phyloP scores from a whole-genome alignment of 2,797 vertebrate species.

The Buphagus erythrorhynchus region DNA sequence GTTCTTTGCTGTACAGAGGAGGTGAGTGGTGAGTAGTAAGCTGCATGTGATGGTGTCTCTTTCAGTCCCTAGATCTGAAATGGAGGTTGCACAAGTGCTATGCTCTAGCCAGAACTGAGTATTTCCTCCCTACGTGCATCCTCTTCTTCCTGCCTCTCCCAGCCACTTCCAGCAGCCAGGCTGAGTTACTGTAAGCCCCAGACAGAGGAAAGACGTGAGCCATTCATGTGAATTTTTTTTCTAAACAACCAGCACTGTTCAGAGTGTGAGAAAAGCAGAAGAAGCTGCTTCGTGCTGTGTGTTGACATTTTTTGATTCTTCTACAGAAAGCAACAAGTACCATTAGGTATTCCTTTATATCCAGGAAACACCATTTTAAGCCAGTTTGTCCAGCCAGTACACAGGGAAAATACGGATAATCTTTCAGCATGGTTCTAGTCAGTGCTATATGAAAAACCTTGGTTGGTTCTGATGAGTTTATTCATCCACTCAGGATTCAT shows the following conservation, averaged over 20 bases:
- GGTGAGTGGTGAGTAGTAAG: background rate
- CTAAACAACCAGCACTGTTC: background rate
- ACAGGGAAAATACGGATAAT: background rate
- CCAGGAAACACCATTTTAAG: conserved; percentile 36
- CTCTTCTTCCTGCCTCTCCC: conserved; percentile 27
- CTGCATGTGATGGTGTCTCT: background rate
- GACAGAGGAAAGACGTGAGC: background rate
- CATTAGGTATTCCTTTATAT: background rate
- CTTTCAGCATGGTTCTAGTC: background rate
- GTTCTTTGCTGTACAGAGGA: background rate
- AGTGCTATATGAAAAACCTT: background rate
- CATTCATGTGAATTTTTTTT: background rate
- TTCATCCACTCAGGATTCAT: background rate
- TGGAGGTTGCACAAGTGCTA: background rate
- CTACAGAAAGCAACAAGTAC: background rate
- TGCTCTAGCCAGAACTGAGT: background rate
- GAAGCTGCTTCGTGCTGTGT: background rate
- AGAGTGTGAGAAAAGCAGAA: background rate
- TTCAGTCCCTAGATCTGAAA: background rate
- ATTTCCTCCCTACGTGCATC: background rate
- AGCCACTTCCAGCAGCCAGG: background rate
- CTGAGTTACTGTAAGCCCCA: background rate
- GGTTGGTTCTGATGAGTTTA: background rate
- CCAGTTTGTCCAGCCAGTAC: background rate
- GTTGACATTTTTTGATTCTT: background rate